A percentile compares a stretch with the other conserved stretches of the same genome.
phyloP scores from a whole-genome alignment of 2,888 invertebrate species.

The Orchestes rusci region DNA sequence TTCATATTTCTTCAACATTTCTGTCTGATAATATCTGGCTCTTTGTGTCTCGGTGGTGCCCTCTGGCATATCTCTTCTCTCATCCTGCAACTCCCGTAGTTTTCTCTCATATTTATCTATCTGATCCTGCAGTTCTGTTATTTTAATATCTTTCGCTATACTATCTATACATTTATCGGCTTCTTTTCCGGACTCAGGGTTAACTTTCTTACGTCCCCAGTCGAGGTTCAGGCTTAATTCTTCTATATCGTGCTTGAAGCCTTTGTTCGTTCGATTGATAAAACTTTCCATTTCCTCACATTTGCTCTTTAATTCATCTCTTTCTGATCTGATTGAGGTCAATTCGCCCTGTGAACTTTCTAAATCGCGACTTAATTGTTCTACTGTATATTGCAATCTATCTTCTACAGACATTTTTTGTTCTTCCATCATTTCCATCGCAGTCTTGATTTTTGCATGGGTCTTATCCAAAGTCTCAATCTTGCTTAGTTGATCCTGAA shows the following conservation, averaged over 20 bases:
- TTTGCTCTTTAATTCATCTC: slow-evolving; percentile 28
- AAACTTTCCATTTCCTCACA: slow-evolving; percentile 32
- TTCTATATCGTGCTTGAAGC: slow-evolving; percentile 27
- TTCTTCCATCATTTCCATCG: slow-evolving; percentile 29
- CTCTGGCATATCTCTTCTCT: slow-evolving; percentile 25
- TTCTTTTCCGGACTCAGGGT: slow-evolving; percentile 16
- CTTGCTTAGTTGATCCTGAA: slow-evolving; percentile 30
- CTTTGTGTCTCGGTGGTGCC: slow-evolving; percentile 23
- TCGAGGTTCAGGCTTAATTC: slow-evolving; percentile 26
- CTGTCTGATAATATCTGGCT: slow-evolving; percentile 25
- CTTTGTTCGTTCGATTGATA: slow-evolving; percentile 17
- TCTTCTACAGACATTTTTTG: slow-evolving; percentile 24
- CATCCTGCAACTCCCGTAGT: slow-evolving; percentile 32
- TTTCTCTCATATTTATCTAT: slow-evolving; percentile 9
- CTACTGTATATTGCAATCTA: slow-evolving; percentile 23
- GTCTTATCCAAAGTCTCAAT: slow-evolving; percentile 34
- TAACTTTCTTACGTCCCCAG: slow-evolving; percentile 28
- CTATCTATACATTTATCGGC: slow-evolving; percentile 12
- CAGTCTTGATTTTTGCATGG: slow-evolving; percentile 35
- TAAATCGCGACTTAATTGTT: slow-evolving; percentile 27
- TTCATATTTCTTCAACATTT: slow-evolving; percentile 28
- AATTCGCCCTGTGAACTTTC: slow-evolving; percentile 22
- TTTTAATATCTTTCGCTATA: slow-evolving; percentile 15
- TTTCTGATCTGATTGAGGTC: slow-evolving; percentile 18
- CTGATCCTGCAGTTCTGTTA: slow-evolving; percentile 17